Percentiles rank a stretch among this genome's conserved stretches.
Conservation (phyloP, 2,888 invertebrate genomes). For the Hymenopus coronatus region DNA sequence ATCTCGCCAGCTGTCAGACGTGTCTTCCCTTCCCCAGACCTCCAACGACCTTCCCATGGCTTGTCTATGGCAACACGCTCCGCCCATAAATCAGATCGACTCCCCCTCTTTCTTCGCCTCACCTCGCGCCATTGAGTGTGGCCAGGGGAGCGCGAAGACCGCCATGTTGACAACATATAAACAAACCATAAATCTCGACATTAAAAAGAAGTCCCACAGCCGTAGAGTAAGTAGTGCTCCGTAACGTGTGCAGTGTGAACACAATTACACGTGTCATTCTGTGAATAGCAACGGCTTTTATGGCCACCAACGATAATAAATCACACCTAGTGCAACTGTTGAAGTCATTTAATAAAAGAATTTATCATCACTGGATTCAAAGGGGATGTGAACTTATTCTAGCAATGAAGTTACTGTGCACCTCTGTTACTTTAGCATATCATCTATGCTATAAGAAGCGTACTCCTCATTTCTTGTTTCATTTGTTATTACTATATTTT, state of each 20-base stretch:
- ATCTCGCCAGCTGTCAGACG: neutral
- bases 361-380: neutral
- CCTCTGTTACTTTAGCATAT: too few species aligned
- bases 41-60: neutral
- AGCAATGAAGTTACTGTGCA: too few species aligned
- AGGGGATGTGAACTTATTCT: neutral
- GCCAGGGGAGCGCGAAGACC: constrained; percentile 1
- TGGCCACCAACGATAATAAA: neutral
- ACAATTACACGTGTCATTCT: neutral
- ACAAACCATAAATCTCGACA: constrained; percentile 42
- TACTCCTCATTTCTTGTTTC: too few species aligned
- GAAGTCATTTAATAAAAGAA: neutral
- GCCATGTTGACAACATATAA: constrained; percentile 41
- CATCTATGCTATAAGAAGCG: too few species aligned
- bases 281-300: neutral
- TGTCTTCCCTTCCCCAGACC: neutral
- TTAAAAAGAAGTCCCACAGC: constrained; percentile 28
- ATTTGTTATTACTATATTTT: too few species aligned
- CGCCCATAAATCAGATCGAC: constrained; percentile 32
- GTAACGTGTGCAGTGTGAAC: neutral
- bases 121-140: constrained; percentile 1
- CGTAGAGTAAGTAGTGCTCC: neutral
- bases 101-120: constrained; percentile 11
- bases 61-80: constrained; percentile 23
- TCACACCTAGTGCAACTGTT: neutral